A percentile compares a stretch with the other conserved stretches of the same genome.
phyloP scores from a whole-genome alignment of 2,113 vertebrate species.

The Ancistrus triradiatus region DNA sequence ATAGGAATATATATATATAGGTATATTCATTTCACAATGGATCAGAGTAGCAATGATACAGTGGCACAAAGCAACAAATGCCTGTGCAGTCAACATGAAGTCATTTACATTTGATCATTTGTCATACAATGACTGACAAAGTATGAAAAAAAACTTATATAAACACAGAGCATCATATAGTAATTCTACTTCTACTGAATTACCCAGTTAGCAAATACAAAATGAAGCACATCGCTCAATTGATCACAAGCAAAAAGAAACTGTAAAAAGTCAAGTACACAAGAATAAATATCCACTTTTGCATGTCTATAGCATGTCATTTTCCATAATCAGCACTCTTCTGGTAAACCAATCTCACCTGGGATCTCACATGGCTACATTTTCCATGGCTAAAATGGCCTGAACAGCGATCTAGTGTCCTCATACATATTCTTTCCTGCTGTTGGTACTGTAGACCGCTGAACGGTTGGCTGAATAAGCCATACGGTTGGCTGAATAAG shows the following conservation, averaged over 20 bases:
- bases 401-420: neutral
- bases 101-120: too few species aligned
- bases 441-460: constrained; percentile 67
- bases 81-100: too few species aligned
- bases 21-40: too few species aligned
- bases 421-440: constrained; percentile 85
- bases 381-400: constrained; percentile 3
- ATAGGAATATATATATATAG: too few species aligned
- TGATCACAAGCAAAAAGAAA: neutral
- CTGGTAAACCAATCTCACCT: neutral
- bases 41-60: too few species aligned
- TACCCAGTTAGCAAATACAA: neutral
- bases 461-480: constrained; percentile 81
- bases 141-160: too few species aligned
- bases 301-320: neutral
- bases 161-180: too few species aligned
- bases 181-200: neutral
- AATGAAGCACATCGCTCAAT: neutral
- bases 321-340: neutral
- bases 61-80: too few species aligned
- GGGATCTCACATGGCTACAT: neutral
- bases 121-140: too few species aligned
- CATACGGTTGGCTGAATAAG: constrained; percentile 75
- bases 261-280: too few species aligned
- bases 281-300: constrained; percentile 18